These are phyloP conservation scores for Machaerirhynchus nigripectus DNA, from an alignment of 2,113 vertebrate genomes.

Conservation along the genomic window DNA sequence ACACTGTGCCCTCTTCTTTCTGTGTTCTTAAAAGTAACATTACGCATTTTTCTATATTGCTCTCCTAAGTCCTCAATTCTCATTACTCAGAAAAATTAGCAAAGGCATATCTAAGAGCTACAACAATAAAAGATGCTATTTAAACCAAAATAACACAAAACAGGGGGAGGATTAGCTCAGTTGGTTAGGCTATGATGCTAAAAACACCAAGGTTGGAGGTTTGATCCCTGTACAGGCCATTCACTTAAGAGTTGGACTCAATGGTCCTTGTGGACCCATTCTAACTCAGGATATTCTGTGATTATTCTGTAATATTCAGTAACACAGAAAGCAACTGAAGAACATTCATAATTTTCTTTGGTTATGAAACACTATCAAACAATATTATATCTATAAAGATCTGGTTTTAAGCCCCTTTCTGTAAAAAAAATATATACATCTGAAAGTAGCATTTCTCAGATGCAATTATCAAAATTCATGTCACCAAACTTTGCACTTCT, in stretches of 20 bases:
- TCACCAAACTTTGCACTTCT: background rate
- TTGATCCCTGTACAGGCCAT: background rate
- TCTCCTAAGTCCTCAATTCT: background rate
- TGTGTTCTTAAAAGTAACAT: background rate
- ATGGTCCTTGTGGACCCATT: too few relatives aligned
- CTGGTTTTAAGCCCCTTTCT: background rate
- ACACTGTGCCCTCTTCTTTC: background rate
- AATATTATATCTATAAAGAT: background rate
- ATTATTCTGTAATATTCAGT: background rate
- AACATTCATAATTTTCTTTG: background rate
- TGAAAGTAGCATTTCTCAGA: background rate
- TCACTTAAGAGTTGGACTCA: background rate
- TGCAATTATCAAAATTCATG: background rate
- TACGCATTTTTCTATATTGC: background rate
- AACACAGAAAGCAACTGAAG: background rate
- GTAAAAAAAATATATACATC: background rate
- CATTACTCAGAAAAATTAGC: background rate
- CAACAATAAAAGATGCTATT: background rate
- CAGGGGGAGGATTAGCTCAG: background rate
- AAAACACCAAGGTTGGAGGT: background rate
- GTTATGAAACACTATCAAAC: background rate
- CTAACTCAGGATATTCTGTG: background rate
- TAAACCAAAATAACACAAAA: background rate
- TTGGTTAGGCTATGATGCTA: background rate
- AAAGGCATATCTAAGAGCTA: background rate